phyloP scores from a whole-genome alignment of 1,140 invertebrate genomes.

The Nasonia giraulti region DNA sequence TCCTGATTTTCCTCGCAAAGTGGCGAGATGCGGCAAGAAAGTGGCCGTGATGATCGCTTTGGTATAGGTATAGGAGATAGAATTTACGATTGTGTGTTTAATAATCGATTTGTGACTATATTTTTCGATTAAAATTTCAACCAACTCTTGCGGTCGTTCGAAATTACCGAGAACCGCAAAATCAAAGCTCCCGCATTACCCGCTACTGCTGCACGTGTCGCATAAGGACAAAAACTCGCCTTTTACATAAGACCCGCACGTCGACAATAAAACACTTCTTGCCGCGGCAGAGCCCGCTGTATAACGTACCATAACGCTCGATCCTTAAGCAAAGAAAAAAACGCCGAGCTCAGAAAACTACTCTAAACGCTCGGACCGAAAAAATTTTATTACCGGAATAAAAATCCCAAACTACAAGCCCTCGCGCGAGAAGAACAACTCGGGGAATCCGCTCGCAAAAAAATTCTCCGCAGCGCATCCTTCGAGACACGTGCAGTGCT shows the following conservation, averaged over 20 bases:
- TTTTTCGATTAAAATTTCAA: too few relatives aligned
- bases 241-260: background rate
- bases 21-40: background rate
- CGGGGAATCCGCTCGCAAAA: background rate
- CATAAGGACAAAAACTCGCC: background rate
- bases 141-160: too few relatives aligned
- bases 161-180: too few relatives aligned
- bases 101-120: too few relatives aligned
- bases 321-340: background rate
- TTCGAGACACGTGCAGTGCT: background rate
- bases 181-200: too few relatives aligned
- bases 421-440: background rate
- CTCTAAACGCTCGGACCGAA: background rate
- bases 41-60: too few relatives aligned
- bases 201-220: too few relatives aligned
- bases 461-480: background rate
- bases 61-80: too few relatives aligned
- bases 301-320: background rate
- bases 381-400: conserved; percentile 11
- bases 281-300: too few relatives aligned
- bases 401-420: background rate
- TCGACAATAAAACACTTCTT: background rate
- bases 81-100: too few relatives aligned
- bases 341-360: background rate
- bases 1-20: background rate